These are phyloP conservation scores for Epirrita christyi DNA, from an alignment of 2,888 invertebrate genomes.

Conservation along the genomic window DNA sequence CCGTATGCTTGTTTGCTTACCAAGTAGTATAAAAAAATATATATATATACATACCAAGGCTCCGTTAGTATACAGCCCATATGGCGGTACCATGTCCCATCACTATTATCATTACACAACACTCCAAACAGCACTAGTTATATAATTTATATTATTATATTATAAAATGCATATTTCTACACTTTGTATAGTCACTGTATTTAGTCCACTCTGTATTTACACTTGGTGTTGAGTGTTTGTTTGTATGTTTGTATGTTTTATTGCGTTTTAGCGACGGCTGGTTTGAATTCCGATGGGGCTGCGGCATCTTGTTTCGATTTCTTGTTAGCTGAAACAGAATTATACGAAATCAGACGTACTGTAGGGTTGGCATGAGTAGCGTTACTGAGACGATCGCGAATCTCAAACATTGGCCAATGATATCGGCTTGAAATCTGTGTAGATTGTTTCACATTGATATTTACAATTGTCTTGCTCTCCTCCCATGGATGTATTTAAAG, in stretches of 20 bases:
- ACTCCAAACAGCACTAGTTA: constrained; percentile 27
- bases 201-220: constrained; percentile 39
- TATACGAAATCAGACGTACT: not conserved
- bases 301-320: constrained; percentile 62
- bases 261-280: constrained; percentile 60
- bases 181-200: constrained; percentile 39
- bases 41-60: constrained; percentile 60
- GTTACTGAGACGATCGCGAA: too few species aligned
- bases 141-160: constrained; percentile 37
- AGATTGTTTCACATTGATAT: too few species aligned
- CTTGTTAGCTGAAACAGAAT: constrained; percentile 55
- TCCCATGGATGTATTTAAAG: too few species aligned
- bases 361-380: too few species aligned
- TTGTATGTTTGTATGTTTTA: constrained; percentile 42
- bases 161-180: constrained; percentile 48
- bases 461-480: too few species aligned
- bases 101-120: constrained; percentile 27
- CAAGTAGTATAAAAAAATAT: constrained; percentile 13
- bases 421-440: too few species aligned
- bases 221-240: constrained; percentile 31
- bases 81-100: constrained; percentile 48
- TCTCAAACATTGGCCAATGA: too few species aligned
- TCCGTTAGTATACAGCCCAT: constrained; percentile 54
- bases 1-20: too few species aligned
- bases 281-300: constrained; percentile 51